Evolutionary conservation across 1,140 invertebrate species (phyloP), one percentile per base, ranked within the genome.

Genomic region (Pseudachorutes palmiensis): DNA sequence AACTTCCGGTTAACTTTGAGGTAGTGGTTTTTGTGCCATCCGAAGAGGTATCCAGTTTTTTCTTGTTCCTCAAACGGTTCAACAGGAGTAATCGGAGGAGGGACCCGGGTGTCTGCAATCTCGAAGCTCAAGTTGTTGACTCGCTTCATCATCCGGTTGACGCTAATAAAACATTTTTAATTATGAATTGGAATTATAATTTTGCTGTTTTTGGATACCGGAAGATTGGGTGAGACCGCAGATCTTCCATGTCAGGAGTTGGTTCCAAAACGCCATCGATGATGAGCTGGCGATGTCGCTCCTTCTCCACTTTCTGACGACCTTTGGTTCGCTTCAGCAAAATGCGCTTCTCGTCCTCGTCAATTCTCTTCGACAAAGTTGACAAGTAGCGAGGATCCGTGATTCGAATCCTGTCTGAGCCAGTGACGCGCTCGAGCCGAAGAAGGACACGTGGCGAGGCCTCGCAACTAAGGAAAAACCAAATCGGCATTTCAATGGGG

Each of bases 211-310:
- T n/a, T n/a, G n/a, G n/a, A n/a, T 32, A 71, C 71, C 71, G 45
- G 33, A 67, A 73, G 2, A 70, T 55, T 28, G 69, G 69, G 58
- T 73, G 72, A 55, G 70, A 66, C 14, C 58, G 64, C 3, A 73
- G 30, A 48, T 73, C 71, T 49, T 70, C 49, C 71, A 73, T 73
- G 64, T 70, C 71, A 19, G 32, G 14, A 24, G 45, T 33, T 41
- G 71, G 68, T 62, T 73, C 71, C 63, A 70, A 66, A 2, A 61
- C 31, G 5, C 71, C 71, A 14, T 70, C 69, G 45, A 73, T 69
- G 3, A 66, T 65, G 0, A 73, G 36, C 48, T 69, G 64, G 26
- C 72, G 55, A 26, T 57, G 69, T 0, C 72, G 33, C 31, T 64
- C 66, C 45, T 29, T 62, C 30, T 73, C 72, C 0, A 30, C 67